Conservation (phyloP, 2,888 invertebrate genomes). For the Chloromyia formosa region DNA sequence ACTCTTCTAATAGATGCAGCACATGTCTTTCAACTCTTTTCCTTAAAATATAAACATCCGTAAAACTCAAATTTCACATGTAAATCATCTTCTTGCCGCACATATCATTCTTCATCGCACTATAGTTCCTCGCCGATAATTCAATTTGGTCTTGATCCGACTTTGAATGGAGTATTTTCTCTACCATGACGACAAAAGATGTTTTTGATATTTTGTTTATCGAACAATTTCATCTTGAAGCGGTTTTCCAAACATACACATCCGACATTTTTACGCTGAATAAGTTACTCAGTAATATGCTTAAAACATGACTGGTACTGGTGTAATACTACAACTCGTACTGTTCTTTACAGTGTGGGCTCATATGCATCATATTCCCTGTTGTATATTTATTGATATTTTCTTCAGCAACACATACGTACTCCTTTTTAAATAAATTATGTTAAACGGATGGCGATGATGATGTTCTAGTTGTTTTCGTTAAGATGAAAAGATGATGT, state of each 20-base stretch:
- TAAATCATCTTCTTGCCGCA: slow-evolving; percentile 19
- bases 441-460: slow-evolving; percentile 1
- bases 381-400: not conserved
- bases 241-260: slow-evolving; percentile 44
- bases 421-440: slow-evolving; percentile 2
- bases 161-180: not conserved
- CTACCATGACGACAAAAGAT: slow-evolving; percentile 24
- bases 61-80: slow-evolving; percentile 23
- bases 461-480: not conserved
- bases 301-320: not conserved
- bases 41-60: slow-evolving; percentile 24
- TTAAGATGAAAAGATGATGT: not conserved
- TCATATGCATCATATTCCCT: not conserved
- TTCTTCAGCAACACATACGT: not conserved
- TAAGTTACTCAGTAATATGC: not conserved
- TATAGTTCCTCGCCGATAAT: too few species aligned
- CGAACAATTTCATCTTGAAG: slow-evolving; percentile 44
- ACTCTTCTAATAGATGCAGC: not conserved
- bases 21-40: slow-evolving; percentile 27
- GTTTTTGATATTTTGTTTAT: slow-evolving; percentile 46
- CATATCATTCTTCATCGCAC: not conserved
- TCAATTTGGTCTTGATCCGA: too few species aligned
- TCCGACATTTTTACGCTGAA: not conserved
- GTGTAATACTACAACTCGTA: too few species aligned
- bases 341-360: too few species aligned